These are phyloP conservation scores for Anguilla rostrata DNA, from an alignment of 2,113 vertebrate species.

Conservation along the genomic window DNA sequence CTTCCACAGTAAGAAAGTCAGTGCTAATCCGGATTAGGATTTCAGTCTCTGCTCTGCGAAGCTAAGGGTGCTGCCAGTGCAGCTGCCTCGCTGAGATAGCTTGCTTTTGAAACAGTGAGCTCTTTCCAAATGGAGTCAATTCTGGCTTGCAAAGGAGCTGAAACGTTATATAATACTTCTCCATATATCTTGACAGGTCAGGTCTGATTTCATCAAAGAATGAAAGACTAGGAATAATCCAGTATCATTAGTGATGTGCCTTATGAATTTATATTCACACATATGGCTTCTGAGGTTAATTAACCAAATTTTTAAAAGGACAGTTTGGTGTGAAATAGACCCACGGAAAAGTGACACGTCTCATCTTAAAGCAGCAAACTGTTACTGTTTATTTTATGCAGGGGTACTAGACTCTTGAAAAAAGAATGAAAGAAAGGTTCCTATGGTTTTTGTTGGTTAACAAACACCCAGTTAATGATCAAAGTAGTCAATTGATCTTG, in stretches of 20 bases:
- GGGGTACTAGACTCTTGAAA: not conserved
- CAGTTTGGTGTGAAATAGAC: not conserved
- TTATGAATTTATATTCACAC: not conserved
- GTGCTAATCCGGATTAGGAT: constrained; percentile 18
- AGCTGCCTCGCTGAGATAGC: constrained; percentile 7
- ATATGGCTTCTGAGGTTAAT: not conserved
- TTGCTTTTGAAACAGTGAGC: not conserved
- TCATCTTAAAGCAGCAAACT: not conserved
- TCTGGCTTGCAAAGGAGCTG: not conserved
- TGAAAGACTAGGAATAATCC: not conserved
- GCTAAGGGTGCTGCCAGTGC: not conserved
- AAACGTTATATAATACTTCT: not conserved
- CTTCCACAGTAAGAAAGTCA: constrained; percentile 9
- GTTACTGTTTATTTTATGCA: not conserved
- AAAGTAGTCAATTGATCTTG: not conserved
- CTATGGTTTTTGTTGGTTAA: not conserved
- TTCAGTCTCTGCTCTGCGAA: constrained; percentile 8
- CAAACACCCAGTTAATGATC: not conserved
- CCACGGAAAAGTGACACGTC: not conserved
- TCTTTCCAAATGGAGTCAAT: constrained; percentile 6
- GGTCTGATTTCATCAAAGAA: not conserved
- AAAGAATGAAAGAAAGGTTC: not conserved
- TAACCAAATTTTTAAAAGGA: not conserved
- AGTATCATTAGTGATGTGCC: not conserved
- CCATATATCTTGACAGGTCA: not conserved